A percentile compares a stretch with the other conserved stretches of the same genome.
These are phyloP conservation scores for Lycodopsis pacificus DNA, from an alignment of 2,797 vertebrate species.

Conservation along the genomic window DNA sequence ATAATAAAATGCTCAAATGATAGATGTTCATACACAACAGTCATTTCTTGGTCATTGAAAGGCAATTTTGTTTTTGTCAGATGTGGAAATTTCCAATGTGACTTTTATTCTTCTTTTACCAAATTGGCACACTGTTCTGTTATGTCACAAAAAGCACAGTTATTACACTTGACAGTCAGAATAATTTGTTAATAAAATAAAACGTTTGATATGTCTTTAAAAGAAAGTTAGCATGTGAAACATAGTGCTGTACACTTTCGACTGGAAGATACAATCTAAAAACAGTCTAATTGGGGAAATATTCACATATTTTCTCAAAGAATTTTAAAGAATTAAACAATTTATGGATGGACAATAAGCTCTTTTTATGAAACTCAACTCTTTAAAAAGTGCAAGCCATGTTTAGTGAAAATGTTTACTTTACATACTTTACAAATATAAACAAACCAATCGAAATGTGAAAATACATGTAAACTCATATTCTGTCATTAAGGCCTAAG, in stretches of 20 bases:
- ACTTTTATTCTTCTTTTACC: slow-evolving; percentile 73
- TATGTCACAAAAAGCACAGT: slow-evolving; percentile 73
- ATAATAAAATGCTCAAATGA: background rate
- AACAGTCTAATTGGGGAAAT: slow-evolving; percentile 35
- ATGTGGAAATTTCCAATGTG: slow-evolving; percentile 44
- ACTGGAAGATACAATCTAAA: slow-evolving; percentile 48
- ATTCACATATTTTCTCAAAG: slow-evolving; percentile 44
- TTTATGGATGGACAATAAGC: slow-evolving; percentile 31
- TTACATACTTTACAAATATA: slow-evolving; percentile 77
- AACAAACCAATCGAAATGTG: slow-evolving; percentile 61
- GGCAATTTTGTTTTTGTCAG: background rate
- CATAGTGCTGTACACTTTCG: slow-evolving; percentile 60
- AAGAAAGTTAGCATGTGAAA: slow-evolving; percentile 59
- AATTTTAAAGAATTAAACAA: slow-evolving; percentile 1
- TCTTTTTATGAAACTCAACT: slow-evolving; percentile 23
- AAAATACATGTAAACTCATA: slow-evolving; percentile 61
- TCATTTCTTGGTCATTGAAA: slow-evolving; percentile 20
- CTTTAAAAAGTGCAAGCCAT: slow-evolving; percentile 42
- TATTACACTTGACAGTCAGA: slow-evolving; percentile 63
- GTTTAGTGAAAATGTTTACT: slow-evolving; percentile 58
- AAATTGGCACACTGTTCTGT: slow-evolving; percentile 63
- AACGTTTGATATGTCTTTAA: slow-evolving; percentile 65
- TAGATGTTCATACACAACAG: background rate
- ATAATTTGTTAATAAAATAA: no score
- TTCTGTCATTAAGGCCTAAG: slow-evolving; percentile 66